Conservation (phyloP, 2,888 invertebrate species). For the Tanypteryx hageni region DNA sequence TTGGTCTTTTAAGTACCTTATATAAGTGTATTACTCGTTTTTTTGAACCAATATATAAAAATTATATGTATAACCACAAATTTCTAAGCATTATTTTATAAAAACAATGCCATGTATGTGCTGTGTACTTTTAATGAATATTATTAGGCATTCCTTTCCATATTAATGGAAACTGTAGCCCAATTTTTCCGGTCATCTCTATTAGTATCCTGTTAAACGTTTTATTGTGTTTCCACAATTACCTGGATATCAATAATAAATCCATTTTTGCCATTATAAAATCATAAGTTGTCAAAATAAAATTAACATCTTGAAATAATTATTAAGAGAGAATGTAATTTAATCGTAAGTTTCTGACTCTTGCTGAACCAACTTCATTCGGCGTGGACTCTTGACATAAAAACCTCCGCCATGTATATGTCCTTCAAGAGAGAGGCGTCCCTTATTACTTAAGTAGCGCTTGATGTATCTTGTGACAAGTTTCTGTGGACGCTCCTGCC, state of each 20-base stretch:
- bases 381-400: slow-evolving; percentile 89
- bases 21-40: slow-evolving; percentile 16
- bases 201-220: not conserved
- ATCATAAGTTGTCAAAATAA: slow-evolving; percentile 32
- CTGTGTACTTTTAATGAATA: slow-evolving; percentile 24
- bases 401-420: slow-evolving; percentile 85
- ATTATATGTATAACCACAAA: slow-evolving; percentile 50
- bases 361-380: slow-evolving; percentile 93
- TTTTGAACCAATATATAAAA: slow-evolving; percentile 35
- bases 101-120: slow-evolving; percentile 43
- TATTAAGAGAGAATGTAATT: slow-evolving; percentile 69
- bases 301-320: slow-evolving; percentile 17
- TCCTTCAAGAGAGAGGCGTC: slow-evolving; percentile 82
- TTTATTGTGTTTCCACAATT: slow-evolving; percentile 33
- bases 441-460: slow-evolving; percentile 87
- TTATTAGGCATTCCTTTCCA: slow-evolving; percentile 14
- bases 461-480: slow-evolving; percentile 90
- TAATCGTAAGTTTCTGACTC: slow-evolving; percentile 94
- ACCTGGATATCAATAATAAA: slow-evolving; percentile 9
- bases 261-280: slow-evolving; percentile 35
- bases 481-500: slow-evolving; percentile 92
- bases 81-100: slow-evolving; percentile 55
- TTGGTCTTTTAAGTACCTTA: not conserved
- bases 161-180: slow-evolving; percentile 30
- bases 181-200: not conserved